phyloP scores from a whole-genome alignment of 2,797 vertebrate genomes.

The Chelon auratus region DNA sequence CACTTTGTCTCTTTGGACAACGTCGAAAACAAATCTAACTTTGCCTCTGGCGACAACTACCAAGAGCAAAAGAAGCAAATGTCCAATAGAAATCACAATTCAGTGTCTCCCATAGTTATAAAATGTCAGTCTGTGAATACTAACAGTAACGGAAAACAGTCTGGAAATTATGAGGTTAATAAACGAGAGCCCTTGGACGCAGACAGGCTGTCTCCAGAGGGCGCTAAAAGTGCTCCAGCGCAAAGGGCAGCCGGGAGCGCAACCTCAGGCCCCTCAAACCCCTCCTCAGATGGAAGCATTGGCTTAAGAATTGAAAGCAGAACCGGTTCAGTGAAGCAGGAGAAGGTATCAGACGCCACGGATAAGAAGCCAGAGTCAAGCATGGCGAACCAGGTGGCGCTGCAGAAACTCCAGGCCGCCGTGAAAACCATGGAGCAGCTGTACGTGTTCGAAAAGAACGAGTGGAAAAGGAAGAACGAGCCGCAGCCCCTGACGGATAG shows the following conservation, averaged over 20 bases:
- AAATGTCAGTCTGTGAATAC: conserved; percentile 93
- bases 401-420: conserved; percentile 93
- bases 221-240: conserved; percentile 78
- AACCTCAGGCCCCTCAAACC: conserved; percentile 71
- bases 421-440: conserved; percentile 98
- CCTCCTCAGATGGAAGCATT: conserved; percentile 76
- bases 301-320: conserved; percentile 86
- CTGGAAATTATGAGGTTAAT: conserved; percentile 54
- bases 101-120: conserved; percentile 92
- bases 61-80: conserved; percentile 83
- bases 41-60: conserved; percentile 74
- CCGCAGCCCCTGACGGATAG: conserved; percentile 85
- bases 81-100: conserved; percentile 70
- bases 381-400: conserved; percentile 81
- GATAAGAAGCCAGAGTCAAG: conserved; percentile 85
- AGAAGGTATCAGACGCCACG: conserved; percentile 67
- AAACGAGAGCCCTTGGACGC: conserved; percentile 58
- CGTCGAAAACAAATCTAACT: conserved; percentile 82
- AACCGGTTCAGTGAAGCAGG: conserved; percentile 77
- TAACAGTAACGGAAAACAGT: conserved; percentile 75
- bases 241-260: conserved; percentile 80
- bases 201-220: conserved; percentile 84
- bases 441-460: conserved; percentile 92
- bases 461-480: conserved; percentile 93
- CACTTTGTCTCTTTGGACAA: conserved; percentile 89